Percentiles rank a stretch among this genome's conserved stretches.
phyloP scores from a whole-genome alignment of 2,888 invertebrate genomes.

The Xanthorhoe designata region DNA sequence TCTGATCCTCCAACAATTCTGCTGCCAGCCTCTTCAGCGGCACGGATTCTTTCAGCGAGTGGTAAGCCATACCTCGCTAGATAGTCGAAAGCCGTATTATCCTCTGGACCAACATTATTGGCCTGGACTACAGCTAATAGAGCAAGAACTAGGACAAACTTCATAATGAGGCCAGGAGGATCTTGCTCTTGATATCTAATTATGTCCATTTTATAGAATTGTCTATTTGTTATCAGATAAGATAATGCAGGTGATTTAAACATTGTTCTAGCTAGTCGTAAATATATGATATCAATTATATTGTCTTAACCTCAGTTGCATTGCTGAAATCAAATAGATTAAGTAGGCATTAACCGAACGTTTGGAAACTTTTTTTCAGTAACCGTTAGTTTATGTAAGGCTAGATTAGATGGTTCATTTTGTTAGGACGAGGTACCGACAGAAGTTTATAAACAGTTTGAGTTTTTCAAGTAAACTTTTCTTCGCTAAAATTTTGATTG shows the following conservation, averaged over 20 bases:
- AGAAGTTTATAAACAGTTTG: too few species aligned
- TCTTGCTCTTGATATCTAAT: neutral
- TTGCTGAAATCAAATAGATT: neutral
- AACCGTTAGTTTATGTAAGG: too few species aligned
- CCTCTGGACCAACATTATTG: slow-evolving; percentile 30
- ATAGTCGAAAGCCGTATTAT: slow-evolving; percentile 51
- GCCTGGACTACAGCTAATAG: slow-evolving; percentile 42
- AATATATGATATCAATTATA: neutral
- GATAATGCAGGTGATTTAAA: neutral
- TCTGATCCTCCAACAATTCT: slow-evolving; percentile 56
- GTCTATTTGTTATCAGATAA: neutral
- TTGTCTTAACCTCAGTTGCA: neutral
- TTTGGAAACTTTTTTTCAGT: neutral
- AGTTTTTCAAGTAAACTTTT: too few species aligned
- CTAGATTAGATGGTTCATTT: too few species aligned
- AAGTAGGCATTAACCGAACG: neutral
- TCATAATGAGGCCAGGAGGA: slow-evolving; percentile 30
- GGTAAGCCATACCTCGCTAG: slow-evolving; percentile 51
- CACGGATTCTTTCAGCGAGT: slow-evolving; percentile 50
- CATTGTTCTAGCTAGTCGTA: neutral
- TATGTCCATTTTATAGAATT: slow-evolving; percentile 14
- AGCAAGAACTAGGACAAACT: slow-evolving; percentile 35
- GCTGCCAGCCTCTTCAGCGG: slow-evolving; percentile 45
- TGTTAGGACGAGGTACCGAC: too few species aligned
- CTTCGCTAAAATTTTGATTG: too few species aligned